phyloP scores from a whole-genome alignment of 2,888 invertebrate genomes.

The Chironomus riparius region DNA sequence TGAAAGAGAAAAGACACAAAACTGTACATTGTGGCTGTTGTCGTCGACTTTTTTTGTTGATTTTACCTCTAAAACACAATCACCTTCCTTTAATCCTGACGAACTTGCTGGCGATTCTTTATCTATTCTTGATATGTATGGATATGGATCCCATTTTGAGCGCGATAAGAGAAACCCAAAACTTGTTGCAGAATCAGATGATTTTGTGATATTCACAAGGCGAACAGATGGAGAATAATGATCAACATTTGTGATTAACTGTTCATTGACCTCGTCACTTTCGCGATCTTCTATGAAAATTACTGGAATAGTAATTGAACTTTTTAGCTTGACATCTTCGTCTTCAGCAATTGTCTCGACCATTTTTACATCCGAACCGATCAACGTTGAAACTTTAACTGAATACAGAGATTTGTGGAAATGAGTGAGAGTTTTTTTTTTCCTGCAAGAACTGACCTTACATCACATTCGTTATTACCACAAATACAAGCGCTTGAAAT shows the following conservation, averaged over 20 bases:
- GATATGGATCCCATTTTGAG: slow-evolving; percentile 73
- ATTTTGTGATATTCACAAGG: slow-evolving; percentile 50
- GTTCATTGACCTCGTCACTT: slow-evolving; percentile 18
- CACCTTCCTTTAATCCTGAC: slow-evolving; percentile 59
- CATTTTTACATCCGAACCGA: slow-evolving; percentile 19
- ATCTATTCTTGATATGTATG: slow-evolving; percentile 64
- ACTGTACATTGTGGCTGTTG: slow-evolving; percentile 46
- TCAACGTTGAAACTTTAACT: slow-evolving; percentile 8
- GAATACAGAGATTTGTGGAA: neutral
- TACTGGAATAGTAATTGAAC: neutral
- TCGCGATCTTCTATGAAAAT: slow-evolving; percentile 15
- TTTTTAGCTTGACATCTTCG: neutral
- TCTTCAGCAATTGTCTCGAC: slow-evolving; percentile 12
- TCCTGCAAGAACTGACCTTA: slow-evolving; percentile 21
- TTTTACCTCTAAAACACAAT: slow-evolving; percentile 62
- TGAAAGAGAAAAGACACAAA: neutral
- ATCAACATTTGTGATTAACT: slow-evolving; percentile 29
- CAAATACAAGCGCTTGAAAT: neutral
- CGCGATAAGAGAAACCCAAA: slow-evolving; percentile 69
- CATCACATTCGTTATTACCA: neutral
- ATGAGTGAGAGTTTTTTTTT: neutral
- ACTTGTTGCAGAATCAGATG: slow-evolving; percentile 45
- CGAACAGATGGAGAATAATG: slow-evolving; percentile 37
- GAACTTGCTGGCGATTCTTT: slow-evolving; percentile 51
- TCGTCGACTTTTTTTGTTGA: slow-evolving; percentile 46